These are phyloP conservation scores for Epizoanthus scotinus DNA, from an alignment of 92 coral and sea anemone genomes.

Conservation along the genomic window DNA sequence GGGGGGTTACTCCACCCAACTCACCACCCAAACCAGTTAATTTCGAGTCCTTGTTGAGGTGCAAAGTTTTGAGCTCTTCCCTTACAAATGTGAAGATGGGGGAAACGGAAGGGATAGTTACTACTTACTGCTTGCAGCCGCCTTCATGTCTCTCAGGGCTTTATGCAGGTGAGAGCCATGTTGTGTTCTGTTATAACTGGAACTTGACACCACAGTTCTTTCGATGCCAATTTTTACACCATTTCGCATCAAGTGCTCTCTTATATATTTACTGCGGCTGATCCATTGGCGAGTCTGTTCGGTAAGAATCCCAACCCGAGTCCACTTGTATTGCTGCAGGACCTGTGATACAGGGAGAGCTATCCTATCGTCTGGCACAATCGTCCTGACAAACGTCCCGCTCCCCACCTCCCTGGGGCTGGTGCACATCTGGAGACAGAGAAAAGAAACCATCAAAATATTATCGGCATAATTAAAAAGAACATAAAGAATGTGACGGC, in stretches of 20 bases:
- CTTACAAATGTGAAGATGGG: too few species aligned
- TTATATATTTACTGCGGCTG: slow-evolving; percentile 50
- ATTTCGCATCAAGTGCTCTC: slow-evolving; percentile 38
- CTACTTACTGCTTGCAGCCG: slow-evolving; percentile 62
- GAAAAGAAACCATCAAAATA: neutral
- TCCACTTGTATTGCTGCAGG: slow-evolving; percentile 72
- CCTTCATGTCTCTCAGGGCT: slow-evolving; percentile 46
- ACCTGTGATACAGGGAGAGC: slow-evolving; percentile 53
- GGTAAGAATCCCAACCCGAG: slow-evolving; percentile 57
- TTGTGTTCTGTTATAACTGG: slow-evolving; percentile 38
- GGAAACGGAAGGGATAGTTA: too few species aligned
- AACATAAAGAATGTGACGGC: too few species aligned
- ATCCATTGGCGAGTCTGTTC: slow-evolving; percentile 66
- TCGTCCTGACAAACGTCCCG: slow-evolving; percentile 74
- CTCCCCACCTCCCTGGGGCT: slow-evolving; percentile 52
- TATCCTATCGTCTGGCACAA: slow-evolving; percentile 63
- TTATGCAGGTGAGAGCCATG: slow-evolving; percentile 44
- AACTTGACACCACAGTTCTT: slow-evolving; percentile 34
- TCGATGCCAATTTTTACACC: slow-evolving; percentile 50
- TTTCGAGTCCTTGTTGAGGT: too few species aligned
- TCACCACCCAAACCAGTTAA: too few species aligned
- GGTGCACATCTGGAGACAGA: slow-evolving; percentile 57
- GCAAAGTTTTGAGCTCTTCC: too few species aligned
- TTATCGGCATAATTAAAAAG: too few species aligned
- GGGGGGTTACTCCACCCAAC: too few species aligned